Conservation (phyloP, 2,797 vertebrate genomes). For the Jordanella pulchra region DNA sequence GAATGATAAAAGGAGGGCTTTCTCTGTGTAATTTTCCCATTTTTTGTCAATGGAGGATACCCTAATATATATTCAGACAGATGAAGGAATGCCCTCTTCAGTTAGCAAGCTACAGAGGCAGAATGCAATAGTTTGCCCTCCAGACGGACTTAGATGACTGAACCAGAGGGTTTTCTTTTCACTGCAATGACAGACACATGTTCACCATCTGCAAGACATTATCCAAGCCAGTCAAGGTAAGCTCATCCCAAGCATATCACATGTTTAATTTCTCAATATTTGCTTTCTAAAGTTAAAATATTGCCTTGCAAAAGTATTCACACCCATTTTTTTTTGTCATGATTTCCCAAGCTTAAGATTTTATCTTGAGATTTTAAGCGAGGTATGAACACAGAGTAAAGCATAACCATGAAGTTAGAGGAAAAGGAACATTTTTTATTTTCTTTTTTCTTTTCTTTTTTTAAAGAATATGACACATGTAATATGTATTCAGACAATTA, state of each 20-base stretch:
- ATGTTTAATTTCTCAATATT: not conserved
- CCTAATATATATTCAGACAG: conserved; percentile 34
- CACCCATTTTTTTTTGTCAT: not conserved
- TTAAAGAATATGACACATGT: too few relatives aligned
- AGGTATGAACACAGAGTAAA: not conserved
- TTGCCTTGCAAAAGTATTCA: not conserved
- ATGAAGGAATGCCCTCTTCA: conserved; percentile 25
- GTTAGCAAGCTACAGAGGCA: conserved; percentile 17
- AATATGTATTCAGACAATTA: too few relatives aligned
- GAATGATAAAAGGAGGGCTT: conserved; percentile 40
- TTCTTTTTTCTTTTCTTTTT: too few relatives aligned
- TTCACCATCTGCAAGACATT: conserved; percentile 13
- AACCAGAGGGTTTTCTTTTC: conserved; percentile 5
- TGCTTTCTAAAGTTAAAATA: not conserved
- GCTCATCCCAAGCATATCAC: conserved; percentile 7
- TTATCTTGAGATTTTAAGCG: not conserved
- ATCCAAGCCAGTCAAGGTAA: conserved; percentile 45
- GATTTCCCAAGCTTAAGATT: not conserved
- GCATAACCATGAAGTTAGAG: not conserved
- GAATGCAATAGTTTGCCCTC: conserved; percentile 4
- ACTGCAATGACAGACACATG: conserved; percentile 1
- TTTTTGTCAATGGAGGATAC: conserved; percentile 17
- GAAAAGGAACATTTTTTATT: too few relatives aligned
- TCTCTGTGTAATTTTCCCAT: conserved; percentile 22
- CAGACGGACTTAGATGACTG: conserved; percentile 12